Conservation (phyloP, 2,888 invertebrate species). For the Callimorpha dominula region DNA sequence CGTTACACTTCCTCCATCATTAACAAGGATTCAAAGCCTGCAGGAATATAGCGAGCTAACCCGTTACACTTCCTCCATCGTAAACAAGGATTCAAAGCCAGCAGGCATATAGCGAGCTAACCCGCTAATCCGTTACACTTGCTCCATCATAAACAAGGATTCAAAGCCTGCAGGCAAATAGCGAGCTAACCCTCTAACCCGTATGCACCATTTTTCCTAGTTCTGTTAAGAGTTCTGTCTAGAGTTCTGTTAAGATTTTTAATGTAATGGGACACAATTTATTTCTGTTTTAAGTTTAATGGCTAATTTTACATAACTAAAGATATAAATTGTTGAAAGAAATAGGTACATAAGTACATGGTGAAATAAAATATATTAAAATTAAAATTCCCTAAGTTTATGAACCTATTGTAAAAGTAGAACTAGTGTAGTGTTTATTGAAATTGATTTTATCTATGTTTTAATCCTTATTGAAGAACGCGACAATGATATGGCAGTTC, state of each 20-base stretch:
- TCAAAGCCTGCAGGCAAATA: background rate
- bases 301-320: background rate
- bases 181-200: too few relatives aligned
- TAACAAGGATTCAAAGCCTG: too few relatives aligned
- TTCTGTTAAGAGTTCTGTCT: background rate
- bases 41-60: too few relatives aligned
- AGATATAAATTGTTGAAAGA: too few relatives aligned
- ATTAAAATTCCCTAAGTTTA: background rate
- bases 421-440: background rate
- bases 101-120: too few relatives aligned
- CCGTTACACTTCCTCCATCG: too few relatives aligned
- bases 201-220: background rate
- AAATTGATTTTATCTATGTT: background rate
- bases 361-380: too few relatives aligned
- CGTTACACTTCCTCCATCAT: too few relatives aligned
- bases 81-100: too few relatives aligned
- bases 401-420: background rate
- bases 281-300: background rate
- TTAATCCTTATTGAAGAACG: slow-evolving; percentile 7
- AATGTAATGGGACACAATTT: background rate
- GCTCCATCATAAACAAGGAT: background rate
- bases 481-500: slow-evolving; percentile 41
- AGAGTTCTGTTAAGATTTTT: background rate
- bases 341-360: too few relatives aligned
- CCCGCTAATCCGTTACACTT: background rate